Conservation (phyloP, 2,113 vertebrate species). For the Gila orcuttii region DNA sequence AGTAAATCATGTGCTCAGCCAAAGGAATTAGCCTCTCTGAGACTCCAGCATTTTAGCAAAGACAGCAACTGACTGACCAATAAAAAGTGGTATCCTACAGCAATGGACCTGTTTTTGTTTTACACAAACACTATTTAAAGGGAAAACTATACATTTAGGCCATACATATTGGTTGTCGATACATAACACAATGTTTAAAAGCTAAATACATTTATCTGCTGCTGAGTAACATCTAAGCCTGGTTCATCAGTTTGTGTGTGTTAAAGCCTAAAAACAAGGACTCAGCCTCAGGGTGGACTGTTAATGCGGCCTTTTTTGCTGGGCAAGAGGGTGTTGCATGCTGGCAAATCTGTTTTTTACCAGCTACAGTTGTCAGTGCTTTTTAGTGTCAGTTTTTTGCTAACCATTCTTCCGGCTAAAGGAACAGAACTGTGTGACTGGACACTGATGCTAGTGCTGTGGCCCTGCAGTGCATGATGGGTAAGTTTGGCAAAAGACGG, state of each 20-base stretch:
- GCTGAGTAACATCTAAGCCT: not conserved
- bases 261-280: not conserved
- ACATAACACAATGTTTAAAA: not conserved
- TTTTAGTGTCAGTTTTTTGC: conserved; percentile 17
- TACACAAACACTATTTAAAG: not conserved
- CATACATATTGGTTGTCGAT: not conserved
- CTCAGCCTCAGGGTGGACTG: not conserved
- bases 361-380: not conserved
- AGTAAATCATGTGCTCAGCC: conserved; percentile 36
- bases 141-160: too few relatives aligned
- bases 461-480: not conserved
- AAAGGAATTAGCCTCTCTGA: not conserved
- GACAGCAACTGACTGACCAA: not conserved
- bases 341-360: conserved; percentile 19
- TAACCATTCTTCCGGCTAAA: conserved; percentile 4
- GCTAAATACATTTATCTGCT: not conserved
- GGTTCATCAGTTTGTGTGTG: not conserved
- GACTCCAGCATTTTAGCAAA: not conserved
- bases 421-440: not conserved
- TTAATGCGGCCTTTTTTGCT: conserved; percentile 6
- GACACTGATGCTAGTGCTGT: not conserved
- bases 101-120: not conserved
- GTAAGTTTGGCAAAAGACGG: not conserved
- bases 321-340: not conserved
- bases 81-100: not conserved